Conservation (phyloP, 2,113 vertebrate species). For the Vidua macroura region DNA sequence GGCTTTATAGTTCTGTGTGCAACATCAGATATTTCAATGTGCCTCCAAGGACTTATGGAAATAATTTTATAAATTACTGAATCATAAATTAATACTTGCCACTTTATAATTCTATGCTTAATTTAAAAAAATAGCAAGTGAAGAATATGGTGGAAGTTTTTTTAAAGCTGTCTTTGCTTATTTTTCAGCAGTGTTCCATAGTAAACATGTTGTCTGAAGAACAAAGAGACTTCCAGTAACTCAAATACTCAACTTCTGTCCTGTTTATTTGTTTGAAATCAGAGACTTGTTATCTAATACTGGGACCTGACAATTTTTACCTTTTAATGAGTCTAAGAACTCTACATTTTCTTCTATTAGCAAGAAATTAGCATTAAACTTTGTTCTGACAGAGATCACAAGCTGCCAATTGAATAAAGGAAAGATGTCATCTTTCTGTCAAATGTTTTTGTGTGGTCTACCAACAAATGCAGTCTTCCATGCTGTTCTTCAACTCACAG, state of each 20-base stretch:
- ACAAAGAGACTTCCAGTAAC: slow-evolving; percentile 21
- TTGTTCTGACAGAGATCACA: background rate
- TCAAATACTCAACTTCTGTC: slow-evolving; percentile 20
- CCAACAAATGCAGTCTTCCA: background rate
- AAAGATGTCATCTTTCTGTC: background rate
- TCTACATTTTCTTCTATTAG: background rate
- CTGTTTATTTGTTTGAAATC: background rate
- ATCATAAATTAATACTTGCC: background rate
- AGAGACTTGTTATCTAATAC: background rate
- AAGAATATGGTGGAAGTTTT: background rate
- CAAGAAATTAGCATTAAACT: background rate
- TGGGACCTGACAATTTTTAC: background rate
- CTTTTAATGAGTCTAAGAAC: background rate
- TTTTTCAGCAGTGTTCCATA: slow-evolving; percentile 15
- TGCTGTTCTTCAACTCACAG: background rate
- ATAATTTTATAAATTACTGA: slow-evolving; percentile 14
- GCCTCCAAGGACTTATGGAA: slow-evolving; percentile 28
- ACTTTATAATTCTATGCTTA: background rate
- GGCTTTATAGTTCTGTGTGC: background rate
- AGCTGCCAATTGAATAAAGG: background rate
- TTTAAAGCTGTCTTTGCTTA: slow-evolving; percentile 27
- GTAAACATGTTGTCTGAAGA: background rate
- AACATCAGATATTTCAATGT: background rate
- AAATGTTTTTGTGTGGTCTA: background rate
- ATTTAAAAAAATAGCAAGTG: slow-evolving; percentile 1